Evolutionary conservation across 2,113 vertebrate species (phyloP).

Genomic region (Sebastes schlegelii): DNA sequence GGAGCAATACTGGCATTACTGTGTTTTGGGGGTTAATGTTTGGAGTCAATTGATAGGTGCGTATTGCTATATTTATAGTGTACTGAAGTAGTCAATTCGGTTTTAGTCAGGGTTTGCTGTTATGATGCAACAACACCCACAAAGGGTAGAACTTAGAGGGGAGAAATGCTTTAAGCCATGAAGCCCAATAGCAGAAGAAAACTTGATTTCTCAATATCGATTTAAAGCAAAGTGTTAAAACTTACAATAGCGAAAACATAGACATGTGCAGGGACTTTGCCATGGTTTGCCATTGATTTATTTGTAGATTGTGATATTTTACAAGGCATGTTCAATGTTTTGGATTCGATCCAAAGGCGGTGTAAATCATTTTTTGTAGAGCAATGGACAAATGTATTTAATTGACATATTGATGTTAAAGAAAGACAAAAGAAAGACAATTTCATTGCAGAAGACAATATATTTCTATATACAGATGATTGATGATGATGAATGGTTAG

Average conservation of each 20-base stretch:
- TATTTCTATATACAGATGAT: constrained; percentile 9
- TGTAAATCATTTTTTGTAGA: background rate
- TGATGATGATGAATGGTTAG: constrained; percentile 12
- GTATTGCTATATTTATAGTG: background rate
- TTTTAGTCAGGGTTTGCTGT: background rate
- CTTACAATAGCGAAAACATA: background rate
- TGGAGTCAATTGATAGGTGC: background rate
- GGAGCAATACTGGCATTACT: background rate
- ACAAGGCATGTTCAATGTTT: background rate
- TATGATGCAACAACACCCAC: background rate
- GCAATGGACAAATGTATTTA: background rate
- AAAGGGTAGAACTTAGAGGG: background rate
- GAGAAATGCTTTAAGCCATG: background rate
- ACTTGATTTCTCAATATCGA: background rate
- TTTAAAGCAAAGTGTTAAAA: background rate
- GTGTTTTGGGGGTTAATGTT: background rate
- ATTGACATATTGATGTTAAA: background rate
- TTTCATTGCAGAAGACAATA: background rate
- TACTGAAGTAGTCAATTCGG: background rate
- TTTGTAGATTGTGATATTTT: constrained; percentile 4
- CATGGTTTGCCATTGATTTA: background rate
- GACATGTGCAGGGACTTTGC: background rate
- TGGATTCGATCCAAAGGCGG: background rate
- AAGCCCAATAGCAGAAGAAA: background rate
- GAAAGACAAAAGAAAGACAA: background rate